These are phyloP conservation scores for Leptodactylus fuscus DNA, from an alignment of 2,113 vertebrate genomes.

Conservation along the genomic window DNA sequence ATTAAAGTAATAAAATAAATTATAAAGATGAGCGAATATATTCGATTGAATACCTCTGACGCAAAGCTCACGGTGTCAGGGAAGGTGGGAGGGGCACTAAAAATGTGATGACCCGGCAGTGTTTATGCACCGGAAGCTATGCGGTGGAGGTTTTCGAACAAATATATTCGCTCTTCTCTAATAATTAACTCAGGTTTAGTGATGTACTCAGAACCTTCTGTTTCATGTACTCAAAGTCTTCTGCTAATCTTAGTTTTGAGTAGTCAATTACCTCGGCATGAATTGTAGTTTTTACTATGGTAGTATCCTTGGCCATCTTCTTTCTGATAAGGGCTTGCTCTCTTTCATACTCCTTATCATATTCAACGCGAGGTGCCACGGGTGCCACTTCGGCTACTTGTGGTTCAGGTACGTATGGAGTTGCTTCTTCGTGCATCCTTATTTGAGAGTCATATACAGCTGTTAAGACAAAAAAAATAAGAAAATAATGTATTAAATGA, in stretches of 20 bases:
- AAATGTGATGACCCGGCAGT: too few relatives aligned
- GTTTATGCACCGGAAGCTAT: too few relatives aligned
- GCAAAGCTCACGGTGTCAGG: too few relatives aligned
- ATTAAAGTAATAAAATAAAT: too few relatives aligned
- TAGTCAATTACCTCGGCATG: constrained; percentile 84
- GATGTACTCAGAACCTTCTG: too few relatives aligned
- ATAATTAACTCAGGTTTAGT: not conserved
- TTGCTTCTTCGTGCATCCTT: constrained; percentile 86
- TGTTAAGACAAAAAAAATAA: constrained; percentile 64
- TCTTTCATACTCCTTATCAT: constrained; percentile 87
- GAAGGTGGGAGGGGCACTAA: too few relatives aligned
- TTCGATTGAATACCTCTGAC: too few relatives aligned
- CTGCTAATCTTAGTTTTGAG: not conserved
- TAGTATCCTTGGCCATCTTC: constrained; percentile 86
- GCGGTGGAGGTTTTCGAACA: too few relatives aligned
- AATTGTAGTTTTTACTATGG: constrained; percentile 82
- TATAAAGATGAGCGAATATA: too few relatives aligned
- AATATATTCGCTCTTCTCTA: too few relatives aligned
- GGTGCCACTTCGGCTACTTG: constrained; percentile 82
- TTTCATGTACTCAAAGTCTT: too few relatives aligned
- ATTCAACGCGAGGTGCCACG: constrained; percentile 79
- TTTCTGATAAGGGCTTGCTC: constrained; percentile 86
- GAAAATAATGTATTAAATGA: not conserved
- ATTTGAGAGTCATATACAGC: constrained; percentile 89
- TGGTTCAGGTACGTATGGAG: constrained; percentile 84